Evolutionary conservation across 1,140 invertebrate genomes (phyloP), one percentile per base, ranked within the genome.

Genomic region (Pteromalus puparum): DNA sequence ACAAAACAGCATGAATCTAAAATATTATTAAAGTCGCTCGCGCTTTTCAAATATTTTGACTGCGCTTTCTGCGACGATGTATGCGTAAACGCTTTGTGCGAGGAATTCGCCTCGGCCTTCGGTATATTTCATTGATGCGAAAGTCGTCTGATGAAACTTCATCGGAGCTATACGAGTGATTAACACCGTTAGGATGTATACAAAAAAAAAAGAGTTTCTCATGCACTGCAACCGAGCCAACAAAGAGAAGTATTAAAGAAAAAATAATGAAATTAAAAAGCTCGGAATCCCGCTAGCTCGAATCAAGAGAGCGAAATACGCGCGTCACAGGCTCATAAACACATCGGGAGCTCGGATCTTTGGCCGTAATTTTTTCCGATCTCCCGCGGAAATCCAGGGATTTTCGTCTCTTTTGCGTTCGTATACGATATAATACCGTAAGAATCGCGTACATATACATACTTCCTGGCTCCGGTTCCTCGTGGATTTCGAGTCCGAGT

Each of bases 391-490:
- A 61, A 74, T 70, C 68, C 21, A 61, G 21, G 26, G 46, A 81
- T 81, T 81, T 81, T 81, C 67, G 46, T 30, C 26, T 53, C 67
- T 68, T 70, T 13, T 28, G 28, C 67, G 2, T 24, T 1, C 67
- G 4, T 28, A 9, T 24, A 70, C 18, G 18, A 53, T 21, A 15
- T 2, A 1, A 28, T 73, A 74, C 72, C 72, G 72, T 74, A 74
- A 74, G 72, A 7, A 28, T 30, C 15, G 15, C 15, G 5, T 12
- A 34, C 34, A 3, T 42, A 15, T 61, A n/a, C 28, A 75, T 21
- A 75, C 53, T 82, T 75, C 72, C 72, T 75, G 81, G n/a, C 30
- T 67, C 38, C 24, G 24, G 28, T 82, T 21, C 18, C 34, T 7
- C 72, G 13, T 18, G 3, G 26, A n/a, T 74, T 42, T 74, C 72